phyloP scores from a whole-genome alignment of 2,888 invertebrate species.

The Ferdinandea cuprea region DNA sequence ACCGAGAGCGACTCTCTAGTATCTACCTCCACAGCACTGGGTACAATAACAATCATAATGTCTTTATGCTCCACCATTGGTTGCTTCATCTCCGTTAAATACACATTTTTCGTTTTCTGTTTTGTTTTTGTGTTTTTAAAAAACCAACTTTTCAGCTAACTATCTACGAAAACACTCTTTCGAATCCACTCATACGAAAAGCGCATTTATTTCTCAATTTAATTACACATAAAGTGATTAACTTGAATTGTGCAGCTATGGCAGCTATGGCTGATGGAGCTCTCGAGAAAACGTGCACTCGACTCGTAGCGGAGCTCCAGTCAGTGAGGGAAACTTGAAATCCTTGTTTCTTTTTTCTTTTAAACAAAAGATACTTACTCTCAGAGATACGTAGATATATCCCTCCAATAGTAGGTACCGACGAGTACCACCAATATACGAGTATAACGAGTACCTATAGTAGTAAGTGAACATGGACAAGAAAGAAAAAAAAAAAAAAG shows the following conservation, averaged over 20 bases:
- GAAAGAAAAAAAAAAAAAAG: constrained; percentile 47
- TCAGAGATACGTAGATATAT: constrained; percentile 51
- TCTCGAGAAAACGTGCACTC: constrained; percentile 49
- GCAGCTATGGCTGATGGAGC: constrained; percentile 31
- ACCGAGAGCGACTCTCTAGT: neutral
- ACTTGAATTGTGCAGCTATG: constrained; percentile 62
- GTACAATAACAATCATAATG: constrained; percentile 59
- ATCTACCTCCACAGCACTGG: constrained; percentile 26
- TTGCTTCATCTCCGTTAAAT: constrained; percentile 49
- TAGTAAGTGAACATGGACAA: constrained; percentile 45
- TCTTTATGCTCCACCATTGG: constrained; percentile 45
- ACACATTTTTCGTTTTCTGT: constrained; percentile 1
- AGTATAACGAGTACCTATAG: constrained; percentile 26
- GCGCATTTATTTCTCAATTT: constrained; percentile 72
- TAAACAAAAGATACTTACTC: constrained; percentile 71
- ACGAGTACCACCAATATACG: too few relatives aligned
- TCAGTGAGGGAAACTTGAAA: constrained; percentile 35
- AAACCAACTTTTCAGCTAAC: constrained; percentile 31
- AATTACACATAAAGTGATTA: constrained; percentile 73
- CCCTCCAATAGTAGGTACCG: constrained; percentile 18
- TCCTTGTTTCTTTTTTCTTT: constrained; percentile 16
- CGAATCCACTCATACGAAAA: constrained; percentile 50
- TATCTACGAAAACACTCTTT: constrained; percentile 40
- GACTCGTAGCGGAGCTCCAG: constrained; percentile 27
- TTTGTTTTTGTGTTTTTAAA: constrained; percentile 22